These are phyloP conservation scores for Heteromyza rotundicornis DNA, from an alignment of 2,888 invertebrate species.

Conservation along the genomic window DNA sequence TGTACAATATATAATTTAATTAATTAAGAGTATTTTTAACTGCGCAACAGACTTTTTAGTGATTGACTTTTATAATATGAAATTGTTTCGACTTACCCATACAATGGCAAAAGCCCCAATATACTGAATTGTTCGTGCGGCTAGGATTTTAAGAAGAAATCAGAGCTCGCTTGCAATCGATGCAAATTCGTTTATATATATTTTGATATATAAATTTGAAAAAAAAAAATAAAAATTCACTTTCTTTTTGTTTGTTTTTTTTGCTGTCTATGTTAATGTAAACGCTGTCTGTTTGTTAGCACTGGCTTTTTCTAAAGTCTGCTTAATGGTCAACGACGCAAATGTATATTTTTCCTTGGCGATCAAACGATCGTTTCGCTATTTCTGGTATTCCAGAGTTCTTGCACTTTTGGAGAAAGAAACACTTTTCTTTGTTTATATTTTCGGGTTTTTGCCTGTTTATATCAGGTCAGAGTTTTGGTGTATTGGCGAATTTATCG, in stretches of 20 bases:
- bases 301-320: constrained; percentile 5
- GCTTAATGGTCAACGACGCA: constrained; percentile 19
- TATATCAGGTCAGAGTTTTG: constrained; percentile 56
- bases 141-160: no score
- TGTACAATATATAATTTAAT: no score
- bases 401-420: no score
- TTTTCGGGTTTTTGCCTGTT: constrained; percentile 46
- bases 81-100: constrained; percentile 63
- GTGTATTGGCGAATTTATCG: constrained; percentile 58
- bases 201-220: neutral
- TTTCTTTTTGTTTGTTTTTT: constrained; percentile 2
- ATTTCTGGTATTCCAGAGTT: constrained; percentile 8
- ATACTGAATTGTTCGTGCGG: constrained; percentile 42
- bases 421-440: constrained; percentile 20
- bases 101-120: constrained; percentile 65
- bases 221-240: neutral
- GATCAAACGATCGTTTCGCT: constrained; percentile 6
- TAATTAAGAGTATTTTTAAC: no score
- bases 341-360: constrained; percentile 7
- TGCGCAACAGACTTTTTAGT: neutral
- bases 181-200: neutral
- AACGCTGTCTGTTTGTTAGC: constrained; percentile 19
- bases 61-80: neutral
- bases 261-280: constrained; percentile 13
- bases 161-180: neutral